Evolutionary conservation across 2,113 vertebrate genomes (phyloP), one percentile per base, ranked within the genome.

Genomic region (Cyprinodon brontotheroides): DNA sequence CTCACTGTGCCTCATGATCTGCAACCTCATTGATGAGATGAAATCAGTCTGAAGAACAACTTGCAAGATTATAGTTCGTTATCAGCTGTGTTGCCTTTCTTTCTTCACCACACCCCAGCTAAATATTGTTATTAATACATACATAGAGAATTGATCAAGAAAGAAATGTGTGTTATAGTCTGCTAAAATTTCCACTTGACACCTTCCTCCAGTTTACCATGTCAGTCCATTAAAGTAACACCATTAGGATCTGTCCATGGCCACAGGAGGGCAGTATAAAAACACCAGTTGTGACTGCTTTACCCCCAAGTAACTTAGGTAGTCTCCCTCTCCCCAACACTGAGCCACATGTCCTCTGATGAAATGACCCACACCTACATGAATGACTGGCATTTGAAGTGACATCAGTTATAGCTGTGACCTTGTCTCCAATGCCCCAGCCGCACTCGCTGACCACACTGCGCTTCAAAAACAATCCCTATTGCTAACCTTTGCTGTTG

Each of bases 241-340:
- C 68, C 70, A 68, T 74, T 73, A 75, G 60, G 17, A 76, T 85
- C 72, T 89, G 45, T 72, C 81, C 66, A n/a, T 65, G 73, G 64
- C 91, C 91, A 92, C 88, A 72, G 66, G 90, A 79, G 86, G 90
- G 91, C 80, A 61, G 71, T 85, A 87, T 84, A 65, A 65, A 64
- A 70, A 72, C 68, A 50, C 72, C 80, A 36, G 40, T 38, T 10
- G 3, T 0, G 37, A 65, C 50, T 50, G 38, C 41, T 68, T 39
- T 80, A 79, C 73, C 65, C 70, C 78, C 40, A 74, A 83, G 69
- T 48, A 78, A 78, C 66, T 81, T 69, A 74, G 73, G 72, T 81
- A 75, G 76, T 74, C 80, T 37, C 50, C 76, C 61, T 59, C 63
- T 39, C 20, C 10, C 11, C 11, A 4, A 41, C 64, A 45, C 5